Evolutionary conservation across 2,797 vertebrate species (phyloP).

Genomic region (Liasis olivaceus): DNA sequence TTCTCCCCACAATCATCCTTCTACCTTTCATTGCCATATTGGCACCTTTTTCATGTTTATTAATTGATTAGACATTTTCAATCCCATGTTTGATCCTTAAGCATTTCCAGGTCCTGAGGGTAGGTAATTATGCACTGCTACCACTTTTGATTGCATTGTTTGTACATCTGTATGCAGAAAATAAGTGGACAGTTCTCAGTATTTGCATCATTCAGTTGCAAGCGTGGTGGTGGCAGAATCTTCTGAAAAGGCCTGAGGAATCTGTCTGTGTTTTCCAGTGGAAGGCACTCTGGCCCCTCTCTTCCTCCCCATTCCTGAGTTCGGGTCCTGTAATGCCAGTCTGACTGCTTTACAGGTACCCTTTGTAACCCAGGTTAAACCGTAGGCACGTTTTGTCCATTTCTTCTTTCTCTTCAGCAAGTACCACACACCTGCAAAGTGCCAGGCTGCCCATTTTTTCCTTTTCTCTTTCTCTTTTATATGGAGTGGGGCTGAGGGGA

Average conservation of each 20-base stretch:
- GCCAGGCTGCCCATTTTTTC: not conserved
- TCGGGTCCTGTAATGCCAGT: not conserved
- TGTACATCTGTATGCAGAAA: not conserved
- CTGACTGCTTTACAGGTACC: not conserved
- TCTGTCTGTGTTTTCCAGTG: not conserved
- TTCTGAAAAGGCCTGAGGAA: not conserved
- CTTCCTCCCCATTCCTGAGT: not conserved
- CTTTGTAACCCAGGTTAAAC: not conserved
- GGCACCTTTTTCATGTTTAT: no score
- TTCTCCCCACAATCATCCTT: not conserved
- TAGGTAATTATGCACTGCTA: not conserved
- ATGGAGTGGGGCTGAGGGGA: not conserved
- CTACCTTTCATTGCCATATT: not conserved
- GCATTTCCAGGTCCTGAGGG: not conserved
- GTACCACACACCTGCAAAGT: not conserved
- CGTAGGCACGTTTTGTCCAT: not conserved
- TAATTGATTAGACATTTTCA: not conserved
- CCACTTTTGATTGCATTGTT: not conserved
- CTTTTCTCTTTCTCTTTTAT: not conserved
- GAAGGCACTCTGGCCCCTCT: not conserved
- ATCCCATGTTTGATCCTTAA: not conserved
- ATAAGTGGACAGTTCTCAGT: not conserved
- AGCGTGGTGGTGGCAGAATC: not conserved
- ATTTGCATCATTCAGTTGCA: not conserved
- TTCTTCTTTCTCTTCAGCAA: not conserved